Conservation (phyloP, 1,140 invertebrate species). For the Drosophila serrata region DNA sequence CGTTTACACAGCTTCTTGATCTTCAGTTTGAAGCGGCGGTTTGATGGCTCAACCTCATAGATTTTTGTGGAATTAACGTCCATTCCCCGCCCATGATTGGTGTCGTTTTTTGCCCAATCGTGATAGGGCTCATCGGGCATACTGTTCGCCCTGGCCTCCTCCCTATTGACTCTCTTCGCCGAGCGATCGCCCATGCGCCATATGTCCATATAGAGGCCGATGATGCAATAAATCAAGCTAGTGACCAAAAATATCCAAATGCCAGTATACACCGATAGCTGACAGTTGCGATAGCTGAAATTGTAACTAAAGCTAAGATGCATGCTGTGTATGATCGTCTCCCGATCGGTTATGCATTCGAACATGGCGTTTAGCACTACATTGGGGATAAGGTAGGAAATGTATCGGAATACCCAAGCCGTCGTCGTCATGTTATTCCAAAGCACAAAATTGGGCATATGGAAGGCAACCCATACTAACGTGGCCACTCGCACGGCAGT, state of each 20-base stretch:
- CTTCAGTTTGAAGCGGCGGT: slow-evolving; percentile 66
- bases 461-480: slow-evolving; percentile 52
- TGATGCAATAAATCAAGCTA: not conserved
- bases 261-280: slow-evolving; percentile 17
- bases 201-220: slow-evolving; percentile 62
- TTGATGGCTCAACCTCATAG: slow-evolving; percentile 71
- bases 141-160: not conserved
- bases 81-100: slow-evolving; percentile 15
- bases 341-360: slow-evolving; percentile 43
- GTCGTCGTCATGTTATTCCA: slow-evolving; percentile 35
- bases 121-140: slow-evolving; percentile 30
- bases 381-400: slow-evolving; percentile 52
- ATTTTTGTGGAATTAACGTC: slow-evolving; percentile 68
- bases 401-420: slow-evolving; percentile 5
- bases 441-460: slow-evolving; percentile 59
- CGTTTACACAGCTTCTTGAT: slow-evolving; percentile 73
- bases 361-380: slow-evolving; percentile 37
- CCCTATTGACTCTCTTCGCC: slow-evolving; percentile 13
- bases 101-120: slow-evolving; percentile 24
- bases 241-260: slow-evolving; percentile 27
- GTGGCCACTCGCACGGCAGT: slow-evolving; percentile 41
- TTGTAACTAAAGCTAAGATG: slow-evolving; percentile 3
- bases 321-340: slow-evolving; percentile 29
- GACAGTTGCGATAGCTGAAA: not conserved
- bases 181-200: slow-evolving; percentile 49